Evolutionary conservation across 1,140 invertebrate genomes (phyloP).

Genomic region (Physella acuta): DNA sequence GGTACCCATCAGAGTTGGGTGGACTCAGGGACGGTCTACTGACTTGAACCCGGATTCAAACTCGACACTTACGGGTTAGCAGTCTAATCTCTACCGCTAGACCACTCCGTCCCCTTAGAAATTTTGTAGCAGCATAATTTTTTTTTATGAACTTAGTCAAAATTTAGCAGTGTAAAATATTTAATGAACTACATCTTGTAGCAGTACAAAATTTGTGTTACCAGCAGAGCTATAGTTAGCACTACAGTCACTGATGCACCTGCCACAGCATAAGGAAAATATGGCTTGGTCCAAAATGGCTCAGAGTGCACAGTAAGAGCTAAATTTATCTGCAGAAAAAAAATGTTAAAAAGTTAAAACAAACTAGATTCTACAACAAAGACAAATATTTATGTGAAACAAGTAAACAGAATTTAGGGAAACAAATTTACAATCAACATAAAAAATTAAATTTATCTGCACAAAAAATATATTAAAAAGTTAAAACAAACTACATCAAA

Average conservation of each 20-base stretch:
- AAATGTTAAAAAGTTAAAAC: not conserved
- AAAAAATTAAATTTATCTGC: not conserved
- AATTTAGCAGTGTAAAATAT: too few relatives aligned
- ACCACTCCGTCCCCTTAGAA: too few relatives aligned
- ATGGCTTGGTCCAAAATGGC: slow-evolving; percentile 35
- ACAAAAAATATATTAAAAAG: not conserved
- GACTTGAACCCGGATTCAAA: too few relatives aligned
- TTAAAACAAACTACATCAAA: not conserved
- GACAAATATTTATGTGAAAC: not conserved
- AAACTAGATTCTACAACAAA: not conserved
- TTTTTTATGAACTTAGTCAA: too few relatives aligned
- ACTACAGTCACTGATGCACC: slow-evolving; percentile 30
- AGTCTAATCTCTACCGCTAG: too few relatives aligned
- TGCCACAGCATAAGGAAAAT: slow-evolving; percentile 42
- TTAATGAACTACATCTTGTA: too few relatives aligned
- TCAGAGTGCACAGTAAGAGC: not conserved
- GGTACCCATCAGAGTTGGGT: too few relatives aligned
- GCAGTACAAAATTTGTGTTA: too few relatives aligned
- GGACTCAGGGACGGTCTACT: too few relatives aligned
- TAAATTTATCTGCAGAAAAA: slow-evolving; percentile 6
- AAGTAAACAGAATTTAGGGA: slow-evolving; percentile 1
- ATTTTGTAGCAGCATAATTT: too few relatives aligned
- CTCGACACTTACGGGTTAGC: too few relatives aligned
- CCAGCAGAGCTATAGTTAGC: slow-evolving; percentile 32
- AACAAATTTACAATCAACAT: not conserved